Evolutionary conservation across 2,113 vertebrate genomes (phyloP).

Genomic region (Neoarius graeffei): DNA sequence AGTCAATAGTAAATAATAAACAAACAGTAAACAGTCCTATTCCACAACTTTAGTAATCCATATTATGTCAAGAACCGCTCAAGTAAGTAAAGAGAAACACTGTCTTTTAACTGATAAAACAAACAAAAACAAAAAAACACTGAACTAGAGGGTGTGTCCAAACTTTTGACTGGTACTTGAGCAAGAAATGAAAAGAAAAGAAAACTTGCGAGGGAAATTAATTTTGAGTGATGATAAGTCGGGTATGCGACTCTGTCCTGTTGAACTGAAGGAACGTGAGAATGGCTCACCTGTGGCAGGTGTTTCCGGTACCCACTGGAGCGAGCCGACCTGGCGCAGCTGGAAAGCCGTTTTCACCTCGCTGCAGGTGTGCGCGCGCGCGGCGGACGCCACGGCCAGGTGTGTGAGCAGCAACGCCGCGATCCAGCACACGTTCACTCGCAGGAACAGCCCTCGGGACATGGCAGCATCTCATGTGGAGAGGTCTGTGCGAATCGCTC

Average conservation of each 20-base stretch:
- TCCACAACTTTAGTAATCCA: too few relatives aligned
- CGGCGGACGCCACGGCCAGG: conserved; percentile 54
- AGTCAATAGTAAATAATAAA: too few relatives aligned
- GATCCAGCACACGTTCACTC: conserved; percentile 71
- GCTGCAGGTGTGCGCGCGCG: conserved; percentile 82
- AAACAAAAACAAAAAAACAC: too few relatives aligned
- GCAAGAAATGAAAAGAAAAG: neutral
- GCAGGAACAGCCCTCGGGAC: conserved; percentile 71
- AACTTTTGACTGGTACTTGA: too few relatives aligned
- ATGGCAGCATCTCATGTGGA: conserved; percentile 76
- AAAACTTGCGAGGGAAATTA: neutral
- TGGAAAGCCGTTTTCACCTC: conserved; percentile 88
- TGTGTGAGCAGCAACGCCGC: conserved; percentile 57
- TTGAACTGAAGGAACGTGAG: neutral
- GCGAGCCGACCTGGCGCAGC: conserved; percentile 83
- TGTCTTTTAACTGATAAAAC: too few relatives aligned
- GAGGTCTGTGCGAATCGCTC: conserved; percentile 27
- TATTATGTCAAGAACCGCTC: too few relatives aligned
- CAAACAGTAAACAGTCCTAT: too few relatives aligned
- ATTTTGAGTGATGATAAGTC: neutral
- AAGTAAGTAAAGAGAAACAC: too few relatives aligned
- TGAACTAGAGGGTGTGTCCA: neutral
- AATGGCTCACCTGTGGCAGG: conserved; percentile 82
- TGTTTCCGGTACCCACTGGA: conserved; percentile 84
- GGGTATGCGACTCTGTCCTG: neutral